Base-by-base conservation (phyloP, 2,888 invertebrate species). In the Pyralis farinalis region DNA sequence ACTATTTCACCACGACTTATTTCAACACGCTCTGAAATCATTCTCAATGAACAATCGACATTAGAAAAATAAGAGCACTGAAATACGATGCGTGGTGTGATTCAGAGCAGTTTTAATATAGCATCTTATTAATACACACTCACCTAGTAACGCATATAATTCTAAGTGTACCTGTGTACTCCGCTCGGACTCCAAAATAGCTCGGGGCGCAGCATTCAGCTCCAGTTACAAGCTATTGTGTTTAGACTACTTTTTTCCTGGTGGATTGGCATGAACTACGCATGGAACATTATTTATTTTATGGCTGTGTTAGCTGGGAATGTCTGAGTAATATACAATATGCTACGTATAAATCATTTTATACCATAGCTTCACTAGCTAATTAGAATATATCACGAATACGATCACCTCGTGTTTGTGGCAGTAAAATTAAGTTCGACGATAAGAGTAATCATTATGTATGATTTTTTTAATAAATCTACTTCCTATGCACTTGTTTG, bases 41-140 rank as follows among this genome's bases (percentile, higher is more conserved):
- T n/a, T n/a, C n/a, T 16, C 16, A 16, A 16, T 4, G 16, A 16
- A 16, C 4, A 16, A 16, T 16, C 4, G 4, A 4, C 16, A 16
- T 16, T 16, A 16, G 44, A 40, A 42, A 33, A 34, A 41, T 32
- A 16, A 16, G 36, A 44, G 22, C 16, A 46, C 44, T 72, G 80
- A 74, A 79, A 80, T 60, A 62, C 51, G 79, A 79, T 72, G 70
- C 80, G 62, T 65, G 56, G 55, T 55, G 52, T 60, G 69, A 69
- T 64, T 65, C 49, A 56, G 53, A 61, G 65, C 60, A 63, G 47
- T 69, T 71, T 71, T 71, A 74, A 78, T 78, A 77, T 75, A 78
- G 71, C 60, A 52, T 64, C 62, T 64, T 80, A 79, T 74, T 78
- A 78, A 78, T 79, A 80, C 66, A 30, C 72, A 42, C 73, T 64